Base-by-base conservation (phyloP, 1,140 invertebrate species). In the Lepidurus couesii region DNA sequence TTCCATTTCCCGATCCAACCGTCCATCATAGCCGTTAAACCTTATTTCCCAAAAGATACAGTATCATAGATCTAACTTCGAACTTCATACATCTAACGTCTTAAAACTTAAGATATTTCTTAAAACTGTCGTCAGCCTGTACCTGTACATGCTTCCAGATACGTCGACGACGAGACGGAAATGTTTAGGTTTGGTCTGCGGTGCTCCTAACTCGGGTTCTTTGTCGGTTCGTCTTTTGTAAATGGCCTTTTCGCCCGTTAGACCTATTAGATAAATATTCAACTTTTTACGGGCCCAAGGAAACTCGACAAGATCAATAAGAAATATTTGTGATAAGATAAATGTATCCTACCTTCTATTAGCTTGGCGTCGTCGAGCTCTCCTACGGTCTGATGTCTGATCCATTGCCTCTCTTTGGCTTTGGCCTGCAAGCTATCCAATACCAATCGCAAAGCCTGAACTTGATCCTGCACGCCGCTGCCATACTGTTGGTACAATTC, bases 291-390 rank as follows among this genome's bases (percentile, higher is more conserved):
- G 53, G 16, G 10, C 45, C 1, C 6, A 65, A 65, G 3, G 6
- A 65, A 16, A 16, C 8, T n/a, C 53, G 16, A 2, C 53, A 65
- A 65, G 53, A 65, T 65, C 53, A 65, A 65, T 47, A 24, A 47
- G 11, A 74, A 44, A 84, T 1, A 84, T 80, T 24, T 84, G 82
- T 44, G 86, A 13, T n/a, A 43, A 21, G 13, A 21, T 7, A 13
- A 16, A 75, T 7, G 26, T 24, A 7, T 42, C 26, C 80, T 86
- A 87, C 91, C 95, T 89, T 99, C 97, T 83, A 99, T 96, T 75
- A 99, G 88, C 85, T 98, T 98, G 0, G 91, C 91, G 83, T 99
- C 97, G 84, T 99, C 97, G 42, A 98, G 85, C 85, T 99, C 97
- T 0, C 97, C 97, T 75, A 93, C 91, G 0, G 95, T 96, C 86